These are phyloP conservation scores for Eulemur albifrons DNA, from an alignment of 2,797 vertebrate genomes.

Conservation along the genomic window DNA sequence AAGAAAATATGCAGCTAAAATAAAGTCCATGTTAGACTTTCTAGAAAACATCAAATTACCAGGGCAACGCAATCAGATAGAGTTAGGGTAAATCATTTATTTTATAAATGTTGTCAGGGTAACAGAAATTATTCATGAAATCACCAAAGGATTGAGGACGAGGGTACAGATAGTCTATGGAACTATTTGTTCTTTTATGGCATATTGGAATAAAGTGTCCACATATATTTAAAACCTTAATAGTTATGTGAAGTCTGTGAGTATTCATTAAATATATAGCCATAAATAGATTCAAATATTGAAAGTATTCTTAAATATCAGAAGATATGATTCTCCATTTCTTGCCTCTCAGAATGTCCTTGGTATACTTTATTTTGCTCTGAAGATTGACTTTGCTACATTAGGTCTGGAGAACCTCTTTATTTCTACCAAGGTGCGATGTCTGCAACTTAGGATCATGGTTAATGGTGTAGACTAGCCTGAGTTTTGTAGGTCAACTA, in stretches of 20 bases:
- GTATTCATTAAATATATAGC: not conserved
- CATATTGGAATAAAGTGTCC: not conserved
- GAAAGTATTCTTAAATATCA: not conserved
- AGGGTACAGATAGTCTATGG: not conserved
- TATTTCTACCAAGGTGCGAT: not conserved
- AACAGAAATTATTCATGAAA: slow-evolving; percentile 42
- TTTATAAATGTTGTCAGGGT: slow-evolving; percentile 50
- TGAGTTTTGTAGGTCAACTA: not conserved
- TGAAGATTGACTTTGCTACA: not conserved
- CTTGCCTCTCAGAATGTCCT: not conserved
- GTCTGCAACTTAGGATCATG: not conserved
- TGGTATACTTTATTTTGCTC: not conserved
- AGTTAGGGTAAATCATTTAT: slow-evolving; percentile 39
- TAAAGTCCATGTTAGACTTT: slow-evolving; percentile 5
- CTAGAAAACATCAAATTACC: slow-evolving; percentile 42
- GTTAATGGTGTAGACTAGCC: not conserved
- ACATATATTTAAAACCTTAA: not conserved
- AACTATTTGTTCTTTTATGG: slow-evolving; percentile 1
- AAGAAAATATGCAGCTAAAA: slow-evolving; percentile 37
- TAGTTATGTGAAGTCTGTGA: not conserved
- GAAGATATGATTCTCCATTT: not conserved
- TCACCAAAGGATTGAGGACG: not conserved
- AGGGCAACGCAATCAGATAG: slow-evolving; percentile 29
- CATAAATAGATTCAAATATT: not conserved
- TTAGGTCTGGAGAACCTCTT: not conserved